Evolutionary conservation across 2,113 vertebrate genomes (phyloP), one percentile per base, ranked within the genome.

Genomic region (Platysteira castanea): DNA sequence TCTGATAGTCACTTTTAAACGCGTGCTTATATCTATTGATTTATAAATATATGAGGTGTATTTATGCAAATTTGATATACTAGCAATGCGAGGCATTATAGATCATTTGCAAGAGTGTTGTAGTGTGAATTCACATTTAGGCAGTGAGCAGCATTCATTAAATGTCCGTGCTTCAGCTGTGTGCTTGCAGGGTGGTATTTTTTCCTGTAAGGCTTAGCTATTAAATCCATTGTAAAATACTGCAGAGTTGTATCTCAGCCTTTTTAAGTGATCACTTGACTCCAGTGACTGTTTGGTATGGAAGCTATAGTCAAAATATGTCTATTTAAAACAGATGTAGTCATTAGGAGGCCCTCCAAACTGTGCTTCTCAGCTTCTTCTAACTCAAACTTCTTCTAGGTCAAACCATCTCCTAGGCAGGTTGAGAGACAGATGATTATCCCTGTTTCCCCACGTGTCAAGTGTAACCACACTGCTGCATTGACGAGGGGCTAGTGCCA

Each of bases 1-100:
- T 97, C 81, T 80, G 79, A 64, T 85, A 94, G 33, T 94, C 84
- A 91, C 92, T 91, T 96, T 92, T 90, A 97, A 97, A 85, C 28
- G 49, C 7, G 26, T 79, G 85, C 83, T 94, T 95, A 46, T 90
- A 84, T 84, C 47, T 96, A 87, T 79, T 81, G 84, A 93, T 96
- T 94, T 93, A 88, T 91, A 96, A 95, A 96, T 92, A 95, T 81
- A 93, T 92, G 87, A 94, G 64, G 80, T 75, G 73, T 91, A 85
- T 95, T 94, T 97, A 97, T 94, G 90, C 49, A 97, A 90, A 96
- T 95, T 69, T 95, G 63, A 92, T 95, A 89, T 41, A 92, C 74
- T 76, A 92, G 70, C 84, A 94, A 46, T 52, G 77, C 6, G 16
- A 90, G 79, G 65, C 52, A 69, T 89, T 95, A 85, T 60, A 96